A percentile compares a stretch with the other conserved stretches of the same genome.
These are phyloP conservation scores for Smittia sp. DNA, from an alignment of 2,888 invertebrate genomes.

Conservation along the genomic window DNA sequence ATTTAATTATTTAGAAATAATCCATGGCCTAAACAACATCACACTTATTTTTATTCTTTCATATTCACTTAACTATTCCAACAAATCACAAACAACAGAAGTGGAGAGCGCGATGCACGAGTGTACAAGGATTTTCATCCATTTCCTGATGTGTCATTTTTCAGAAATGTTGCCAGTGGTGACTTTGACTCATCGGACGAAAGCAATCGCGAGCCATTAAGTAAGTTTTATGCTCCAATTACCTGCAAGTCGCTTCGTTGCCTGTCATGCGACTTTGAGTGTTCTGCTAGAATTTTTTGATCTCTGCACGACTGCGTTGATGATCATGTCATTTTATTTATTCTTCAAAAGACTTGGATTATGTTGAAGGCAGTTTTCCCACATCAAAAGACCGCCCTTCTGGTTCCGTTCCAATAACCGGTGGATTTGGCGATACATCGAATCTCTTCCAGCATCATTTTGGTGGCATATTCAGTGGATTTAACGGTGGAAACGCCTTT, in stretches of 20 bases:
- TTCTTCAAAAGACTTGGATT: constrained; percentile 11
- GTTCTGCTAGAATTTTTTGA: too few species aligned
- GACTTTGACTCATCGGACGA: not conserved
- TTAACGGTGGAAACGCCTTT: not conserved
- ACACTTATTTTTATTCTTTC: constrained; percentile 2
- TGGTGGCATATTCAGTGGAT: not conserved
- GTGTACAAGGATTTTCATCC: not conserved
- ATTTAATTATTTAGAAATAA: not conserved
- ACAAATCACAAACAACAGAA: not conserved
- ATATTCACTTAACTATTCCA: not conserved
- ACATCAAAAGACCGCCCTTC: not conserved
- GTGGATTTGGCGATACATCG: not conserved
- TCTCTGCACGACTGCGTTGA: not conserved
- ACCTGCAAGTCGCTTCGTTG: not conserved
- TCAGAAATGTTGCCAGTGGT: not conserved
- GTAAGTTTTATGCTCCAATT: constrained; percentile 21
- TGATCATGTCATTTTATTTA: not conserved
- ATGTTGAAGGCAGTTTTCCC: constrained; percentile 14
- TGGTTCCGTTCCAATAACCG: not conserved
- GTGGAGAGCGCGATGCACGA: not conserved
- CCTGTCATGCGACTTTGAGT: not conserved
- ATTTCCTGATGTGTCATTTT: constrained; percentile 5
- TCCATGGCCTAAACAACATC: not conserved
- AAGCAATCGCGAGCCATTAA: constrained; percentile 10
- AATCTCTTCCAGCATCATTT: constrained; percentile 16